Conservation (phyloP, 2,113 vertebrate species). For the Notarius quadriscutis region DNA sequence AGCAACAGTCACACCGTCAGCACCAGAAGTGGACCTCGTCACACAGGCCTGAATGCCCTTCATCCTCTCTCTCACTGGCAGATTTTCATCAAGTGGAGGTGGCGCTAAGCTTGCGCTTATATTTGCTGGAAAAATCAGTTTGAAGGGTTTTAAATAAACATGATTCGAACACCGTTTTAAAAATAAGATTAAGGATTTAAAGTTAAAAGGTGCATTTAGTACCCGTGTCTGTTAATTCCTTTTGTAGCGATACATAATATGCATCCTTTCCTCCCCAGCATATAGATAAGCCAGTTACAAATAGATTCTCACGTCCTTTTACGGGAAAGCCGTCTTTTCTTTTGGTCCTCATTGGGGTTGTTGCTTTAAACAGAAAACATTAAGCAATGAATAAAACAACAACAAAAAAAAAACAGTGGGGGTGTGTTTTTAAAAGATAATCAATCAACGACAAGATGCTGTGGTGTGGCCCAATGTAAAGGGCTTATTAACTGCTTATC, state of each 20-base stretch:
- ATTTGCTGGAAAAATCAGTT: conserved; percentile 66
- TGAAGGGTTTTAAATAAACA: neutral
- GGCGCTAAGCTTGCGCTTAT: conserved; percentile 87
- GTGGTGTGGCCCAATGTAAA: neutral
- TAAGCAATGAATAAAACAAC: neutral
- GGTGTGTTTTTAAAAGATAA: neutral
- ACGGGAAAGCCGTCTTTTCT: conserved; percentile 80
- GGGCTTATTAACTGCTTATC: neutral
- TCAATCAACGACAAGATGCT: neutral
- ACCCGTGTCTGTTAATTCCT: conserved; percentile 79
- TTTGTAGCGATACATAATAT: conserved; percentile 89
- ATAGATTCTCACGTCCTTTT: conserved; percentile 72
- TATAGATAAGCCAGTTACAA: conserved; percentile 86
- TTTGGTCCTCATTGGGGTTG: conserved; percentile 49
- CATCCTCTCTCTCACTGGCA: conserved; percentile 81
- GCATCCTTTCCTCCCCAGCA: conserved; percentile 95
- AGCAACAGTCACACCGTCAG: conserved; percentile 65
- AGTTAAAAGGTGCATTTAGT: conserved; percentile 43
- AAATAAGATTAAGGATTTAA: neutral
- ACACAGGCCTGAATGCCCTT: conserved; percentile 75
- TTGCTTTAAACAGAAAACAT: conserved; percentile 51
- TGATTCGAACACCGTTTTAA: neutral
- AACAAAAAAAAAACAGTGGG: no score
- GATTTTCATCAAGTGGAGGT: conserved; percentile 82
- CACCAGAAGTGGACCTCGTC: conserved; percentile 55